Evolutionary conservation across 2,888 invertebrate species (phyloP).

Genomic region (Argyresthia albistria): DNA sequence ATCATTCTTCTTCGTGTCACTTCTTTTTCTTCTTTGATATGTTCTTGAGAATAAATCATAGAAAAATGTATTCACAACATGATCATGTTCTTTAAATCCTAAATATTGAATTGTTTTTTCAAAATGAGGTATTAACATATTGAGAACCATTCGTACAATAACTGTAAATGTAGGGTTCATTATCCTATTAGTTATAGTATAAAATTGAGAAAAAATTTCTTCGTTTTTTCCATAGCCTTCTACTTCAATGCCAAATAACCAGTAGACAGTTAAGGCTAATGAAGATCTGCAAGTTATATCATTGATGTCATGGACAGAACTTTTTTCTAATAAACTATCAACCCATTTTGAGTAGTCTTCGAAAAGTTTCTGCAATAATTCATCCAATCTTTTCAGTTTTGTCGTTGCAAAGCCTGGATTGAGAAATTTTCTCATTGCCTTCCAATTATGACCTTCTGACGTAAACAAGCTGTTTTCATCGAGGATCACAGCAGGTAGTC

Average conservation of each 20-base stretch:
- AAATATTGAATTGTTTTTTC: no score
- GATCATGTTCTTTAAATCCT: no score
- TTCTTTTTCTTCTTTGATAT: background rate
- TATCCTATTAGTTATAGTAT: background rate
- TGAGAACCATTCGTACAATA: no score
- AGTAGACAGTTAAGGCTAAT: constrained; percentile 3
- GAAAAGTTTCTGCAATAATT: constrained; percentile 1
- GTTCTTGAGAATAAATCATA: background rate
- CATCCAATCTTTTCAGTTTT: background rate
- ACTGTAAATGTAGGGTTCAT: no score
- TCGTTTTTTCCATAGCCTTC: no score
- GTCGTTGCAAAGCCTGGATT: constrained; percentile 32
- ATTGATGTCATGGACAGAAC: constrained; percentile 4
- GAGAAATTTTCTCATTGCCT: constrained; percentile 38
- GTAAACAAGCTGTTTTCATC: constrained; percentile 29
- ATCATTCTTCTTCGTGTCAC: constrained; percentile 8
- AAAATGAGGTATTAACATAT: no score
- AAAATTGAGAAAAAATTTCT: no score
- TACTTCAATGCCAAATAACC: no score
- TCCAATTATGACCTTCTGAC: constrained; percentile 41
- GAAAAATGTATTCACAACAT: background rate
- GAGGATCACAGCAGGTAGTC: background rate
- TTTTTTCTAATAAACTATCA: constrained; percentile 1
- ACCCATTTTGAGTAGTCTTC: constrained; percentile 4
- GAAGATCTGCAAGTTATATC: constrained; percentile 5